Percentiles rank a stretch among this genome's conserved stretches.
Evolutionary conservation across 2,113 vertebrate species (phyloP).

Genomic region (Cinclus cinclus): DNA sequence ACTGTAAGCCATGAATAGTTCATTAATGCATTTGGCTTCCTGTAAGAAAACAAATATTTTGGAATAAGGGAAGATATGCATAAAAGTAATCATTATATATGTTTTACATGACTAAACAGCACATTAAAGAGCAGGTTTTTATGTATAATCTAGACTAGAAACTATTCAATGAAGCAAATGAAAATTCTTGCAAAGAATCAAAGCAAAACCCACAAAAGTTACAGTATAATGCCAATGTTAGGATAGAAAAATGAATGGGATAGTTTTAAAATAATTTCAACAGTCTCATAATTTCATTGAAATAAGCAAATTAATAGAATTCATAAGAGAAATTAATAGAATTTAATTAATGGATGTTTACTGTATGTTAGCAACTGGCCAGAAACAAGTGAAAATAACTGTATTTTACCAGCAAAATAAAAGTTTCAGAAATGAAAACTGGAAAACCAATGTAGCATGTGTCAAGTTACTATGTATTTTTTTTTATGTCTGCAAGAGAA

Average conservation of each 20-base stretch:
- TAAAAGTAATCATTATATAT: neutral
- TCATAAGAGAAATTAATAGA: neutral
- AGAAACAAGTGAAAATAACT: neutral
- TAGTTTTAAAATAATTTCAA: neutral
- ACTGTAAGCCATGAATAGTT: neutral
- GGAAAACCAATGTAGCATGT: neutral
- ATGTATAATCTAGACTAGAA: neutral
- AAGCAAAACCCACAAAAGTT: neutral
- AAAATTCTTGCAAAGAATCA: neutral
- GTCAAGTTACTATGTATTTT: neutral
- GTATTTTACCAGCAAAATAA: neutral
- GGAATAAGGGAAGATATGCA: neutral
- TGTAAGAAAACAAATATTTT: neutral
- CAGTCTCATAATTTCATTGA: neutral
- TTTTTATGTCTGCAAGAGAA: neutral
- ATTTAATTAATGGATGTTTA: neutral
- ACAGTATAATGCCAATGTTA: neutral
- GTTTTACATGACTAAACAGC: neutral
- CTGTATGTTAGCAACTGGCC: neutral
- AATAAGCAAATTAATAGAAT: neutral
- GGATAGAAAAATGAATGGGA: neutral
- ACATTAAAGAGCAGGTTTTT: neutral
- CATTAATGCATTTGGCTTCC: neutral
- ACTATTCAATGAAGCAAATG: neutral
- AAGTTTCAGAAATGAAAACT: neutral